Evolutionary conservation across 2,888 invertebrate genomes (phyloP).

Genomic region (Aromia moschata): DNA sequence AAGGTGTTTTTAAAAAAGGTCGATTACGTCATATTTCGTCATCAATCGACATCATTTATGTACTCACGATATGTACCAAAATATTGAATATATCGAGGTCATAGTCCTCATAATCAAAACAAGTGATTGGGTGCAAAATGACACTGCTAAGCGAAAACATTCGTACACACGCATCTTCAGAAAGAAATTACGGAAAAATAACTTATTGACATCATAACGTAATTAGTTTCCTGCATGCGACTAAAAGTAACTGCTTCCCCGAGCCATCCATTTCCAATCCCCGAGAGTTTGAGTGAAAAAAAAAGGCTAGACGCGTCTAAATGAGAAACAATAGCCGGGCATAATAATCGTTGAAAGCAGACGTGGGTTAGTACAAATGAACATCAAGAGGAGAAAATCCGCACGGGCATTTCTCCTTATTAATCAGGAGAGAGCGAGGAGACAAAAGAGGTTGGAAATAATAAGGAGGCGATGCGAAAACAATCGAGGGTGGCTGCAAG

Average conservation of each 20-base stretch:
- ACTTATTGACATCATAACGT: slow-evolving; percentile 5
- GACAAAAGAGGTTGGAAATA: slow-evolving; percentile 18
- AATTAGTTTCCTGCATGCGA: background rate
- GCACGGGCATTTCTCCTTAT: slow-evolving; percentile 22
- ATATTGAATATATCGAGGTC: no score
- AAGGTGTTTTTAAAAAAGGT: no score
- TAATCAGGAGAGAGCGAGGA: slow-evolving; percentile 18
- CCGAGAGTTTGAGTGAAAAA: slow-evolving; percentile 8
- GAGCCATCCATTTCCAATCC: slow-evolving; percentile 2
- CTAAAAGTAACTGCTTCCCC: slow-evolving; percentile 13
- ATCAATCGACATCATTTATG: no score
- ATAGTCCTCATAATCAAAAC: no score
- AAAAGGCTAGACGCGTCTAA: slow-evolving; percentile 18
- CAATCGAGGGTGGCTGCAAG: background rate
- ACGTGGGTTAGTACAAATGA: slow-evolving; percentile 26
- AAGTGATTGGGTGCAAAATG: no score
- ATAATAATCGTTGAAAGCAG: slow-evolving; percentile 18
- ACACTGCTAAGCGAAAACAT: no score
- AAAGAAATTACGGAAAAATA: no score
- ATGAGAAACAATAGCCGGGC: slow-evolving; percentile 20
- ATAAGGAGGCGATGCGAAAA: slow-evolving; percentile 2
- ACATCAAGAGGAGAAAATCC: slow-evolving; percentile 23
- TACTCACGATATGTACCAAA: no score
- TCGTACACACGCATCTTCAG: no score
- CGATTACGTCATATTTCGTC: no score